Percentiles rank a stretch among this genome's conserved stretches.
phyloP scores from a whole-genome alignment of 2,888 invertebrate genomes.

The Sisyra nigra region DNA sequence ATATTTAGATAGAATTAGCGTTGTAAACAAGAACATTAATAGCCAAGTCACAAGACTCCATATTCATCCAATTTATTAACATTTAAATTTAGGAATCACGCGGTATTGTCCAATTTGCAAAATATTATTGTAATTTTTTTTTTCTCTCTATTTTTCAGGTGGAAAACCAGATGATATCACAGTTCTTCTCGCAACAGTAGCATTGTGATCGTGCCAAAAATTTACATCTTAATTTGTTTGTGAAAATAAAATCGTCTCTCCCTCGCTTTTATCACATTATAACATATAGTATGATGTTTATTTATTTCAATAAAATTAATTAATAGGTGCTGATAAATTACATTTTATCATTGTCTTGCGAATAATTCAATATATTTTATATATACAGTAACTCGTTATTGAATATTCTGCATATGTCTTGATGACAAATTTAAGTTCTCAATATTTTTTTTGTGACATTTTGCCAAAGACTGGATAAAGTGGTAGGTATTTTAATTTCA shows the following conservation, averaged over 20 bases:
- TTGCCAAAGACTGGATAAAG: not conserved
- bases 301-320: not conserved
- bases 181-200: slow-evolving; percentile 87
- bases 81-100: not conserved
- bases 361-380: too few relatives aligned
- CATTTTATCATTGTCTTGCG: not conserved
- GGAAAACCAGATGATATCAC: slow-evolving; percentile 99
- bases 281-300: not conserved
- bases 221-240: not conserved
- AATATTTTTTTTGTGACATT: not conserved
- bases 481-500: too few relatives aligned
- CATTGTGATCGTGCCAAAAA: slow-evolving; percentile 35
- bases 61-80: too few relatives aligned
- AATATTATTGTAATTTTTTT: slow-evolving; percentile 9
- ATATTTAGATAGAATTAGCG: too few relatives aligned
- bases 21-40: too few relatives aligned
- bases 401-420: not conserved
- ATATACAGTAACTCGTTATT: too few relatives aligned
- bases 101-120: not conserved
- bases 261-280: not conserved
- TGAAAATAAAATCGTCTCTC: not conserved
- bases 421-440: not conserved
- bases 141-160: slow-evolving; percentile 45
- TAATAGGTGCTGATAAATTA: not conserved
- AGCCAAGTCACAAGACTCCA: too few relatives aligned